Percentiles rank a stretch among this genome's conserved stretches.
Evolutionary conservation across 30 jellyfish, hydroid and myxozoan species (phyloP).

Genomic region (Nemopilema nomurai): DNA sequence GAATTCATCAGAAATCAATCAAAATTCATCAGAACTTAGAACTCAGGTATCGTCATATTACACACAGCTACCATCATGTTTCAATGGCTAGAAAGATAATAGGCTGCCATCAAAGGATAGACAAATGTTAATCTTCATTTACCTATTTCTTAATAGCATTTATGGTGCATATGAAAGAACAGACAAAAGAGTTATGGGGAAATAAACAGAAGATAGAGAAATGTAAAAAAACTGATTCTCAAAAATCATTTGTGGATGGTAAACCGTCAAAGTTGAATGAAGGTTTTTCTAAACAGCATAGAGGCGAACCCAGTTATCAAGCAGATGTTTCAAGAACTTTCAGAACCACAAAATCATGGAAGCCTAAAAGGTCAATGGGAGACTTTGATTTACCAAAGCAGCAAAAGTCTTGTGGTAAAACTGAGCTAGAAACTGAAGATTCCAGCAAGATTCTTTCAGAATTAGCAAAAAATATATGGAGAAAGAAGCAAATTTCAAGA

Average conservation of each 20-base stretch:
- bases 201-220: not conserved
- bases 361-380: not conserved
- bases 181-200: not conserved
- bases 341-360: too few relatives aligned
- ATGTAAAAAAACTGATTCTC: too few relatives aligned
- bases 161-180: not conserved
- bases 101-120: too few relatives aligned
- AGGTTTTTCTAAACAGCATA: not conserved
- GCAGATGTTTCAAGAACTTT: not conserved
- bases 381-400: not conserved
- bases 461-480: conserved; percentile 58
- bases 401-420: not conserved
- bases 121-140: too few relatives aligned
- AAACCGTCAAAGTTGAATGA: not conserved
- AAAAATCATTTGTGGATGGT: not conserved
- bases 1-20: too few relatives aligned
- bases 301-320: not conserved
- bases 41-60: too few relatives aligned
- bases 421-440: not conserved
- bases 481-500: not conserved
- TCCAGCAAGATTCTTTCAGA: conserved; percentile 45
- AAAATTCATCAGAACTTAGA: too few relatives aligned
- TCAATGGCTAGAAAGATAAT: too few relatives aligned
- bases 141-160: not conserved
- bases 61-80: too few relatives aligned